These are phyloP conservation scores for Aselliscus stoliczkanus DNA, from an alignment of 2,797 vertebrate species.

Conservation along the genomic window DNA sequence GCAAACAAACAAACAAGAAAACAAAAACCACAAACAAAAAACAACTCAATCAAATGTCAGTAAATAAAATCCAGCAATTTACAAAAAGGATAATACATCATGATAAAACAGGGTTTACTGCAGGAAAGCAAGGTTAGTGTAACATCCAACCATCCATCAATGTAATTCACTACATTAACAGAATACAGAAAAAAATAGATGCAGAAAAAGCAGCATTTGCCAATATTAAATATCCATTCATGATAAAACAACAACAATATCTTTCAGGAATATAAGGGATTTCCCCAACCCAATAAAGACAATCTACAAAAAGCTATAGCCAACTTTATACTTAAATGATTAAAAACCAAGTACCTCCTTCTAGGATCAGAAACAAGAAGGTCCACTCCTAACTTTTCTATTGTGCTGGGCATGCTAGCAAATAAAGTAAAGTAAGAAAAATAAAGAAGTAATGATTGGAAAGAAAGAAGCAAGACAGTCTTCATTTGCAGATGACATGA, in stretches of 20 bases:
- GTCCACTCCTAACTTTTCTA: not conserved
- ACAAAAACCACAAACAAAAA: not conserved
- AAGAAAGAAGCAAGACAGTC: not conserved
- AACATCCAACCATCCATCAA: not conserved
- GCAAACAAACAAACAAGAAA: not conserved
- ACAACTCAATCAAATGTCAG: not conserved
- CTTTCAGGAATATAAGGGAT: not conserved
- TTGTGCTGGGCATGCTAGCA: not conserved
- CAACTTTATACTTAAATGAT: not conserved
- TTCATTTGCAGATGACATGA: not conserved
- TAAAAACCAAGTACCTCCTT: not conserved
- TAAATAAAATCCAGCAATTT: not conserved
- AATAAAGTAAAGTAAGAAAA: not conserved
- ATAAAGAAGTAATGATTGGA: not conserved
- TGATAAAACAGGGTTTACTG: not conserved
- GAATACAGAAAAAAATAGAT: not conserved
- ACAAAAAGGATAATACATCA: not conserved
- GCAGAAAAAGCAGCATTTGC: not conserved
- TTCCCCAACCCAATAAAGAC: not conserved
- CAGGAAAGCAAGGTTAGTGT: not conserved
- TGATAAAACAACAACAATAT: not conserved
- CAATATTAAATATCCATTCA: not conserved
- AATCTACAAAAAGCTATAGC: not conserved
- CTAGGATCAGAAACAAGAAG: not conserved
- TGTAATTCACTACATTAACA: not conserved